Percentiles rank a stretch among this genome's conserved stretches.
Evolutionary conservation across 2,797 vertebrate genomes (phyloP).

Genomic region (Hippoglossus hippoglossus): DNA sequence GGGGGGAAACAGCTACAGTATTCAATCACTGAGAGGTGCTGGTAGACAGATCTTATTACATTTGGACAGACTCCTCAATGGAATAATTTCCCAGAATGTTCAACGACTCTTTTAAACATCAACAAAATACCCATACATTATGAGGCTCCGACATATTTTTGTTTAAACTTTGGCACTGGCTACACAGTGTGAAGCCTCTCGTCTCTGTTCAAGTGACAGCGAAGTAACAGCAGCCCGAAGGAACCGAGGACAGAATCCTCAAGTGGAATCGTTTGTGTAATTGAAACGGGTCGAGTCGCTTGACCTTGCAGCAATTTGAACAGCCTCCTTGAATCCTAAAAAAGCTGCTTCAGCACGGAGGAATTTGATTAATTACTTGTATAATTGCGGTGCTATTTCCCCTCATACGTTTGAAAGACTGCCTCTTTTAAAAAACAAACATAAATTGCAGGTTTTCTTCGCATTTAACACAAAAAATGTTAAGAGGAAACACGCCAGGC

Average conservation of each 20-base stretch:
- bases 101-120: background rate
- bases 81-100: background rate
- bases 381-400: slow-evolving; percentile 15
- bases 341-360: slow-evolving; percentile 2
- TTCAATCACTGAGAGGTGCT: background rate
- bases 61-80: background rate
- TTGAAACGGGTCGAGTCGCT: background rate
- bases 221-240: slow-evolving; percentile 7
- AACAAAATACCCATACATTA: background rate
- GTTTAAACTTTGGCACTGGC: background rate
- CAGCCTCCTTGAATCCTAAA: slow-evolving; percentile 2
- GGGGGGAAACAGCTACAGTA: background rate
- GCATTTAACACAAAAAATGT: slow-evolving; percentile 21
- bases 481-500: slow-evolving; percentile 15
- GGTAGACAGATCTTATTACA: background rate
- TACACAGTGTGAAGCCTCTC: background rate
- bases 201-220: slow-evolving; percentile 11
- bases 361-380: slow-evolving; percentile 17
- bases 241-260: background rate
- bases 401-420: slow-evolving; percentile 19
- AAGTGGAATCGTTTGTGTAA: slow-evolving; percentile 5
- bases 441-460: slow-evolving; percentile 28
- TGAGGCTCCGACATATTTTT: background rate
- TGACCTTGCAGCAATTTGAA: slow-evolving; percentile 18
- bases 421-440: slow-evolving; percentile 13